phyloP scores from a whole-genome alignment of 2,113 vertebrate species.

The Labeo rohita region DNA sequence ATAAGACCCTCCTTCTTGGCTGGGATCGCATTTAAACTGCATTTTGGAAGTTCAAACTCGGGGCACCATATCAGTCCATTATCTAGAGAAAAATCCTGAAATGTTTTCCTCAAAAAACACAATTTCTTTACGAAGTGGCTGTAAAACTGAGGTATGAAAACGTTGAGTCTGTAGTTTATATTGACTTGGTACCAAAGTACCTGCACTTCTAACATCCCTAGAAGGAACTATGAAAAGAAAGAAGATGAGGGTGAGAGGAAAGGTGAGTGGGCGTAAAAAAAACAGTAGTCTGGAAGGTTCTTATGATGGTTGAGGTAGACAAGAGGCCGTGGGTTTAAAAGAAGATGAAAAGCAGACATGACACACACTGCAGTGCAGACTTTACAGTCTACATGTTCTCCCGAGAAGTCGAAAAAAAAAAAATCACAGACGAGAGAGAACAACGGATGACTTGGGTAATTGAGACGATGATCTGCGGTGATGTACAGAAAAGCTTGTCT shows the following conservation, averaged over 20 bases:
- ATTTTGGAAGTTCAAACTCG: too few species aligned
- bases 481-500: constrained; percentile 24
- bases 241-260: constrained; percentile 4
- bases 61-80: too few species aligned
- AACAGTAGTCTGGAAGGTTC: background rate
- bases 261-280: constrained; percentile 4
- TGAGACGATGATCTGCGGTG: constrained; percentile 51
- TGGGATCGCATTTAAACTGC: too few species aligned
- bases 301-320: constrained; percentile 31
- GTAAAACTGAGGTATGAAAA: background rate
- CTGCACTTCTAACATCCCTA: background rate
- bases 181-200: background rate
- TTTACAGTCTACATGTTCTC: constrained; percentile 27
- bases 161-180: background rate
- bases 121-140: too few species aligned
- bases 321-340: constrained; percentile 22
- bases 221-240: background rate
- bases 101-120: too few species aligned
- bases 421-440: constrained; percentile 23
- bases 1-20: too few species aligned
- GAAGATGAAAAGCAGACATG: constrained; percentile 30
- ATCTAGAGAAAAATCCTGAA: too few species aligned
- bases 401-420: background rate
- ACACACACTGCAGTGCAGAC: constrained; percentile 33
- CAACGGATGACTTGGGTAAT: constrained; percentile 34